These are phyloP conservation scores for Cephus pulcher DNA, from an alignment of 2,888 invertebrate genomes.

Conservation along the genomic window DNA sequence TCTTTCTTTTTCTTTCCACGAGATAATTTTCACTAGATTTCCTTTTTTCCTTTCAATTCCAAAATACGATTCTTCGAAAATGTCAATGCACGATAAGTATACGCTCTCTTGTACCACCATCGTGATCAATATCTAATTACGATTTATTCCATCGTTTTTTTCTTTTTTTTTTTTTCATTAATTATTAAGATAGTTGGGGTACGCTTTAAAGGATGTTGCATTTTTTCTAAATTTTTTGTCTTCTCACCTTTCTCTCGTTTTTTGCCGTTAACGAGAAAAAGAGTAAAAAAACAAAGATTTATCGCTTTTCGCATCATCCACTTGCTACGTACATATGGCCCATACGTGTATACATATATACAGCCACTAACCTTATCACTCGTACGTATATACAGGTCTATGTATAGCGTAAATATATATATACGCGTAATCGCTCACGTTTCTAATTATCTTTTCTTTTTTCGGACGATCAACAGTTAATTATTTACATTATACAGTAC, in stretches of 20 bases:
- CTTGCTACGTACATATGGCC: background rate
- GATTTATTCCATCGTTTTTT: background rate
- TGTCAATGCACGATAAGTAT: conserved; percentile 10
- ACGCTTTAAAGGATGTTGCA: conserved; percentile 13
- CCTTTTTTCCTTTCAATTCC: background rate
- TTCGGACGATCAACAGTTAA: background rate
- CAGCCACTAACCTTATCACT: background rate
- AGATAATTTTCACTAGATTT: background rate
- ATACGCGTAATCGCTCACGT: background rate
- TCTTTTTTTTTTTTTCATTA: background rate
- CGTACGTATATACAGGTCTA: background rate
- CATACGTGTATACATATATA: conserved; percentile 4
- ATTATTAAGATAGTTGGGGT: background rate
- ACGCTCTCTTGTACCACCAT: conserved; percentile 11
- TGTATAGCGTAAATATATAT: no score
- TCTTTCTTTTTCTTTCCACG: background rate
- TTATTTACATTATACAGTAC: background rate
- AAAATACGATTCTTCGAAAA: conserved; percentile 14
- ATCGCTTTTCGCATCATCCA: background rate
- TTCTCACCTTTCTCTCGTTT: background rate
- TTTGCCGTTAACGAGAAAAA: background rate
- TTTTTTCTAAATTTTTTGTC: conserved; percentile 9
- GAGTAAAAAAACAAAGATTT: background rate
- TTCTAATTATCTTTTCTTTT: background rate
- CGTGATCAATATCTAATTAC: background rate